Conservation (phyloP, 1,140 invertebrate genomes). For the Pogonognathellus flavescens region DNA sequence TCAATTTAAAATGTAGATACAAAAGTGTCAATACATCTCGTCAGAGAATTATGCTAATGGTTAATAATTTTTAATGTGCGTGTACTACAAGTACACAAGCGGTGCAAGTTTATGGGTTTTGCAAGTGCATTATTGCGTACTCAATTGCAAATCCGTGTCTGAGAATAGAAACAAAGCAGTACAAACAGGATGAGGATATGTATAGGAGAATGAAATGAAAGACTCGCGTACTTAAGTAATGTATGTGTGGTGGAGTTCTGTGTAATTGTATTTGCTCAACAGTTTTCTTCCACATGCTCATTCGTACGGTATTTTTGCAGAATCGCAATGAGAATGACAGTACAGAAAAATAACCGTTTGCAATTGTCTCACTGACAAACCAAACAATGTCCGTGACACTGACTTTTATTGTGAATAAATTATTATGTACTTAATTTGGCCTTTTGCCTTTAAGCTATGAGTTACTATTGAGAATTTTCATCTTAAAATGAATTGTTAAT, state of each 20-base stretch:
- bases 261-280: constrained; percentile 5
- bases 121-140: neutral
- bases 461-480: too few species aligned
- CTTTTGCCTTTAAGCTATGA: too few species aligned
- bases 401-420: too few species aligned
- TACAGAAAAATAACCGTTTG: constrained; percentile 13
- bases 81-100: too few species aligned
- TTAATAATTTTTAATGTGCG: too few species aligned
- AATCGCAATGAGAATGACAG: neutral
- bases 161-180: neutral
- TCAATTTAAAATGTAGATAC: too few species aligned
- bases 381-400: constrained; percentile 10
- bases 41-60: too few species aligned
- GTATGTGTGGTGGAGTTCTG: neutral
- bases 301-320: constrained; percentile 33
- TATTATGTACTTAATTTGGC: too few species aligned
- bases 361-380: neutral
- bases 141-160: neutral
- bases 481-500: too few species aligned
- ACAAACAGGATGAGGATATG: neutral
- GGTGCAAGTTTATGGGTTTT: too few species aligned
- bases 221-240: neutral
- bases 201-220: too few species aligned
- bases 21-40: too few species aligned
- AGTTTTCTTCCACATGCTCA: neutral